Evolutionary conservation across 2,888 invertebrate species (phyloP).

Genomic region (Cataglyphis altisquamis): DNA sequence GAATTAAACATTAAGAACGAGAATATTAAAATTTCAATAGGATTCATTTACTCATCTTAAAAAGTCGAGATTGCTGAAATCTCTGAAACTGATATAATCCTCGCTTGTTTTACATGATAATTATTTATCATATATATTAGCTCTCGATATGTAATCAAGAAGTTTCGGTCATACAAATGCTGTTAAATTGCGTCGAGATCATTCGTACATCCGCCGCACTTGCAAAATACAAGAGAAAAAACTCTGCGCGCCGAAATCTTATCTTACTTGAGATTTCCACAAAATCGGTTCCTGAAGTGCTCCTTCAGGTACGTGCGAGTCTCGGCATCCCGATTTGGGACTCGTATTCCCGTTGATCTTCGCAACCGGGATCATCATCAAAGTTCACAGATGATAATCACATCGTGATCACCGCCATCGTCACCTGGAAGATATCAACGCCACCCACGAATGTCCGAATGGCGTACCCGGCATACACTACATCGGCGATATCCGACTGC

Average conservation of each 20-base stretch:
- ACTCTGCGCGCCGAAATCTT: not conserved
- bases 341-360: not conserved
- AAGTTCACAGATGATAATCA: constrained; percentile 25
- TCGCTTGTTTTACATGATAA: not conserved
- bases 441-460: constrained; percentile 38
- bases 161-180: not conserved
- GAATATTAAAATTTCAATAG: not conserved
- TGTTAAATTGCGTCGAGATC: not conserved
- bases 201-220: not conserved
- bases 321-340: not conserved
- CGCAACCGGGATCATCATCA: not conserved
- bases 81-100: not conserved
- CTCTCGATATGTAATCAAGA: not conserved
- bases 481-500: constrained; percentile 72
- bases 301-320: not conserved
- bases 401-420: not conserved
- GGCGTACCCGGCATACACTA: constrained; percentile 59
- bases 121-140: not conserved
- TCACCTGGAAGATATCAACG: constrained; percentile 12
- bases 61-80: not conserved
- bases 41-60: not conserved
- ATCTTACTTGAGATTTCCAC: not conserved
- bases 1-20: not conserved
- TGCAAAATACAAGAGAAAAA: too few relatives aligned
- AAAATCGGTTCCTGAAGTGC: not conserved